phyloP scores from a whole-genome alignment of 2,888 invertebrate species.

The Disparrhopalites patrizii region DNA sequence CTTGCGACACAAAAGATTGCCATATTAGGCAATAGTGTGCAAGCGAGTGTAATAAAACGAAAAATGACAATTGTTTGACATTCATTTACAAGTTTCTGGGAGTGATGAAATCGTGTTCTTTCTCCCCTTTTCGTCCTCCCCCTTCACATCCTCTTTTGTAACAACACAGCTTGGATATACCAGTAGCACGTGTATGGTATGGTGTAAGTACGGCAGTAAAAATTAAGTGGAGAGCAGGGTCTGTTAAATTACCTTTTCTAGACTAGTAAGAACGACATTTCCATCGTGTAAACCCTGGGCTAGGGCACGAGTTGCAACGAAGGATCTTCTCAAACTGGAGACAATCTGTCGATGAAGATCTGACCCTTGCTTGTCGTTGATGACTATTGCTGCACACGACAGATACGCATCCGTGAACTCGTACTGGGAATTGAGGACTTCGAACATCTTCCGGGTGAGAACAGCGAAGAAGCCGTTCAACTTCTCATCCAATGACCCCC shows the following conservation, averaged over 20 bases:
- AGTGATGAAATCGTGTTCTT: background rate
- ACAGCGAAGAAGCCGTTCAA: slow-evolving; percentile 91
- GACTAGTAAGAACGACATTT: slow-evolving; percentile 43
- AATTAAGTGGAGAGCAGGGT: too few species aligned
- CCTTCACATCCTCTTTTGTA: too few species aligned
- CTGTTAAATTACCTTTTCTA: slow-evolving; percentile 43
- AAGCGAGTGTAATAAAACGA: background rate
- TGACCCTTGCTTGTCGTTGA: slow-evolving; percentile 47
- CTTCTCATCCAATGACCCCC: slow-evolving; percentile 76
- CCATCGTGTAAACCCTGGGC: slow-evolving; percentile 68
- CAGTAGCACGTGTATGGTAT: too few species aligned
- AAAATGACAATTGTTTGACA: slow-evolving; percentile 10
- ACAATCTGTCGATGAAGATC: slow-evolving; percentile 48
- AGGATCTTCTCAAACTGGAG: slow-evolving; percentile 61
- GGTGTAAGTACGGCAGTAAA: too few species aligned
- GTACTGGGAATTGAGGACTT: slow-evolving; percentile 89
- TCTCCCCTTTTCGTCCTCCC: too few species aligned
- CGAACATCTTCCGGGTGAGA: slow-evolving; percentile 93
- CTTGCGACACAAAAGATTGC: background rate
- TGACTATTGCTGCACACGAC: slow-evolving; percentile 45
- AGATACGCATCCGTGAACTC: slow-evolving; percentile 65
- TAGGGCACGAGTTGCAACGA: slow-evolving; percentile 91
- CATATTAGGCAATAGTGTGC: background rate
- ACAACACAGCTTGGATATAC: too few species aligned
- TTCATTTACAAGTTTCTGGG: background rate